These are phyloP conservation scores for Botrylloides violaceus DNA, from an alignment of 23 tunicate species.

Conservation along the genomic window DNA sequence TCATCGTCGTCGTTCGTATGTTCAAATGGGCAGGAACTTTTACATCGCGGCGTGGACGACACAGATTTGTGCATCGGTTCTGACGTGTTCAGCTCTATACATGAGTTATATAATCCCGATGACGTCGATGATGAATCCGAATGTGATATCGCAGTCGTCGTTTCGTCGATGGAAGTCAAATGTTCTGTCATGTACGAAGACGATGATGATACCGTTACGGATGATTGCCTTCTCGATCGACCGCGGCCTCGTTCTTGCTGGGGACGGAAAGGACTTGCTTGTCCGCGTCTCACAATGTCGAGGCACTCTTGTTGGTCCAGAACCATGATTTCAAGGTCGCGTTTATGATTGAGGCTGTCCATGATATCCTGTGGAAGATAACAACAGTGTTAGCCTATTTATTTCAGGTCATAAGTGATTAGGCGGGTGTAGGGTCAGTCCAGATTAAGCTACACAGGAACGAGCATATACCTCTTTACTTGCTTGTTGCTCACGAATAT, in stretches of 20 bases:
- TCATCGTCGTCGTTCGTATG: not conserved
- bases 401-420: not conserved
- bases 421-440: not conserved
- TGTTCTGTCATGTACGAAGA: slow-evolving; percentile 32
- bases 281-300: slow-evolving; percentile 42
- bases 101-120: slow-evolving; percentile 15
- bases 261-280: slow-evolving; percentile 13
- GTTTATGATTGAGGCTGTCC: slow-evolving; percentile 45
- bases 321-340: slow-evolving; percentile 64
- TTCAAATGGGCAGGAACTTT: not conserved
- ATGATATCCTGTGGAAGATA: slow-evolving; percentile 37
- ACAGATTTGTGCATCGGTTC: not conserved
- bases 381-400: too few species aligned
- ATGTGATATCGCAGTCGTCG: slow-evolving; percentile 29
- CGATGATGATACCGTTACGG: slow-evolving; percentile 31
- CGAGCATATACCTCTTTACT: slow-evolving; percentile 39
- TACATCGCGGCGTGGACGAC: slow-evolving; percentile 3
- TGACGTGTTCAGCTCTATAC: not conserved
- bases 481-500: slow-evolving; percentile 60
- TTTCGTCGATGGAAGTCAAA: slow-evolving; percentile 59
- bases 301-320: slow-evolving; percentile 63
- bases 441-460: not conserved
- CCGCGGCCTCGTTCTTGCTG: slow-evolving; percentile 18
- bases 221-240: not conserved
- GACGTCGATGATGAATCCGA: slow-evolving; percentile 45